Conservation (phyloP, 2,888 invertebrate species). For the Deilephila elpenor region DNA sequence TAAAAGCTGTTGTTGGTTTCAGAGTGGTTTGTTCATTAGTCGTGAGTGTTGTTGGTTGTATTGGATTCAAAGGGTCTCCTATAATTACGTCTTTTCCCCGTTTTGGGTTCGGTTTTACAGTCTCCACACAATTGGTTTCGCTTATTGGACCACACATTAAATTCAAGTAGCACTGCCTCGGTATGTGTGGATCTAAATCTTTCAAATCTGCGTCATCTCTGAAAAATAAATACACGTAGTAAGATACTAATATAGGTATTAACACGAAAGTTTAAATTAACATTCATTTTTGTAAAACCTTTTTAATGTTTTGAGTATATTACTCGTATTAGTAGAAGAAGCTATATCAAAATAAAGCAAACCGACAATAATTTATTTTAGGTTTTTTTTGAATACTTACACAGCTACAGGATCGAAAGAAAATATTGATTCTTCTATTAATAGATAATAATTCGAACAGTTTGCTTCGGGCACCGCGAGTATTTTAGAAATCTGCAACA, state of each 20-base stretch:
- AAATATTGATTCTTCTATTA: not conserved
- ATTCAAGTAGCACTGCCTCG: not conserved
- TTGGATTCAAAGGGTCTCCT: too few species aligned
- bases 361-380: too few species aligned
- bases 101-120: not conserved
- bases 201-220: not conserved
- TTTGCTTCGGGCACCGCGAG: not conserved
- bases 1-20: too few species aligned
- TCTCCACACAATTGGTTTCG: not conserved
- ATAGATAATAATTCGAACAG: conserved; percentile 8
- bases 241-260: too few species aligned
- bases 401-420: not conserved
- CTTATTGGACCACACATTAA: not conserved
- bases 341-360: too few species aligned
- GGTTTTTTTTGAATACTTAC: not conserved
- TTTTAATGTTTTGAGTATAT: too few species aligned
- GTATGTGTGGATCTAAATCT: not conserved
- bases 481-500: not conserved
- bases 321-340: too few species aligned
- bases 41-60: too few species aligned
- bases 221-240: not conserved
- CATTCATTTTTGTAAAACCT: too few species aligned
- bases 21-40: too few species aligned
- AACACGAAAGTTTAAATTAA: too few species aligned
- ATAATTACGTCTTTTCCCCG: too few species aligned